A percentile compares a stretch with the other conserved stretches of the same genome.
Conservation (phyloP, 2,797 vertebrate species). For the Cuniculus paca region DNA sequence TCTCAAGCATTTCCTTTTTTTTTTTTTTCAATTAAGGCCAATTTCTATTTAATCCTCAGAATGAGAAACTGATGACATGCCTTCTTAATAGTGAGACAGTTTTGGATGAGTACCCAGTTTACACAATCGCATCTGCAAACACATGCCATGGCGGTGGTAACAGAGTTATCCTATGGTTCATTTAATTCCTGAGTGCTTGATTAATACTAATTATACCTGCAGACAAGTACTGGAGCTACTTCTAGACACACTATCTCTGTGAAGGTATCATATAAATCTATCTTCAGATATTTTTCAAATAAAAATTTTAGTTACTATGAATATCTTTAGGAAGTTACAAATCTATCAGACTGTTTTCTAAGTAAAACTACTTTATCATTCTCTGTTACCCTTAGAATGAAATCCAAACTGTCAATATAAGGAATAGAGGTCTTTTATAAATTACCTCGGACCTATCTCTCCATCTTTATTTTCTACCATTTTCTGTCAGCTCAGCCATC, state of each 20-base stretch:
- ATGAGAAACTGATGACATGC: not conserved
- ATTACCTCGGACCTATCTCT: not conserved
- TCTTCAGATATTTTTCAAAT: not conserved
- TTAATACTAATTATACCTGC: conserved; percentile 6
- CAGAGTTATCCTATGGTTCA: not conserved
- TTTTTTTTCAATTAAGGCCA: not conserved
- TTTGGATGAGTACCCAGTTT: not conserved
- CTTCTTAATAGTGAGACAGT: not conserved
- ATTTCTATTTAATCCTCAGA: conserved; percentile 11
- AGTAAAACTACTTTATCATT: not conserved
- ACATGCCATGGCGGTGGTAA: not conserved
- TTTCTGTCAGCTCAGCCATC: not conserved
- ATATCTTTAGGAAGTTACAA: conserved; percentile 33
- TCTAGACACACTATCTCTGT: not conserved
- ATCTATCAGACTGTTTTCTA: not conserved
- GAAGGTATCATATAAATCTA: not conserved
- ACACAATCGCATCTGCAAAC: not conserved
- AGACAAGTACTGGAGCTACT: not conserved
- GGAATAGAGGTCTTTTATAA: not conserved
- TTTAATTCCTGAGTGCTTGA: conserved; percentile 16
- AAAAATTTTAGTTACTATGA: not conserved
- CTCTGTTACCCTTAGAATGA: not conserved
- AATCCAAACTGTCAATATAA: not conserved
- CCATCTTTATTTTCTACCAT: not conserved
- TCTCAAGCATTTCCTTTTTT: not conserved